Conservation (phyloP, 2,888 invertebrate species). For the Odiellus spinosus region DNA sequence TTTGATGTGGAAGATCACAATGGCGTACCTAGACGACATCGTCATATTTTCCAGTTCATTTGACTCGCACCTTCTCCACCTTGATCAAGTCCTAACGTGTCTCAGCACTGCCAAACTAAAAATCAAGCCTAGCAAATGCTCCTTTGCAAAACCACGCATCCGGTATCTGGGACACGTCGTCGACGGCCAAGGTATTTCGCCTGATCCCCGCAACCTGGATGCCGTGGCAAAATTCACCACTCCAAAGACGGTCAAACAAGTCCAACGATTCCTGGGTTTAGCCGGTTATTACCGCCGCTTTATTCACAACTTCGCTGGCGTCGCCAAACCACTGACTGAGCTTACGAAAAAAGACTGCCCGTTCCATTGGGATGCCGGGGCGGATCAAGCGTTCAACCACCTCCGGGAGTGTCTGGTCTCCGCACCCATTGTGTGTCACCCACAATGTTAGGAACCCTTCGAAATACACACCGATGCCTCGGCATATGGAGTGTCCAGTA, state of each 20-base stretch:
- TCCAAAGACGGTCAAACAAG: conserved; percentile 8
- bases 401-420: too few species aligned
- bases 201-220: conserved; percentile 3
- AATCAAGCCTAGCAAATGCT: conserved; percentile 18
- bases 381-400: too few species aligned
- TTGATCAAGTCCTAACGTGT: conserved; percentile 13
- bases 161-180: conserved; percentile 11
- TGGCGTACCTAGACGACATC: conserved; percentile 21
- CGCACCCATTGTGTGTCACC: not conserved
- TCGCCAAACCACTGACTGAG: not conserved
- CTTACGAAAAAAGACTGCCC: not conserved
- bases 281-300: not conserved
- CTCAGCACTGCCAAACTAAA: conserved; percentile 15
- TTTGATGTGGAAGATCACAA: conserved; percentile 12
- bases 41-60: conserved; percentile 16
- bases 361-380: not conserved
- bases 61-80: conserved; percentile 13
- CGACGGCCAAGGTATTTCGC: conserved; percentile 2
- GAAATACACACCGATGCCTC: not conserved
- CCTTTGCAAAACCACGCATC: conserved; percentile 9
- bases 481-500: not conserved
- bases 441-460: not conserved
- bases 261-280: not conserved
- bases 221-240: conserved; percentile 7
- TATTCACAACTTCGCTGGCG: not conserved